Evolutionary conservation across 37 sponge, comb jelly and placozoan genomes (phyloP), one percentile per base, ranked within the genome.

Genomic region (Corticium candelabrum): DNA sequence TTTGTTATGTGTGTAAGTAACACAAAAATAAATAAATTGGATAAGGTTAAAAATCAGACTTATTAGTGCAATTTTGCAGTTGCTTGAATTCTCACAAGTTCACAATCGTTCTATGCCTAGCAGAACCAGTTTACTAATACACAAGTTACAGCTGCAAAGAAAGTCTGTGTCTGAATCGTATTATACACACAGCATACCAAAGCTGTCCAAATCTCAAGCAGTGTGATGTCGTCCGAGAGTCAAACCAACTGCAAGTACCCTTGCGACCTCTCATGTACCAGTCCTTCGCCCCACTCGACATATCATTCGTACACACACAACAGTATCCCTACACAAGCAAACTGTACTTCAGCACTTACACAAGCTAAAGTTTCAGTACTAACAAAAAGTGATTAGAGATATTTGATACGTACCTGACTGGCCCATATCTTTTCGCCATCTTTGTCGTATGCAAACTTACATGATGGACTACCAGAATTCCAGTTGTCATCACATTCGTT

Each of bases 361-460:
- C n/a, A n/a, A n/a, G n/a, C n/a, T n/a, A n/a, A n/a, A n/a, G n/a
- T n/a, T n/a, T n/a, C n/a, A n/a, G n/a, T n/a, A 15, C 7, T 3
- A 34, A 34, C 7, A 67, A 78, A n/a, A n/a, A n/a, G 62, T 50
- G 62, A 21, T 21, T 21, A 21, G 62, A 50, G 62, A 7, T 27
- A 67, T 4, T 1, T n/a, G 29, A 67, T 39, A n/a, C n/a, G n/a
- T 35, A 88, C 93, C 77, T 92, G 93, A 35, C 93, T 92, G 57
- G 85, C 93, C 83, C 87, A 92, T 69, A 92, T 83, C 74, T 40
- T 86, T 34, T 80, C 38, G 37, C 82, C 84, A 0, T 69, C 71
- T 21, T 29, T 37, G n/a, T 83, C 70, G 33, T 85, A 39, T 30
- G 77, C 50, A 78, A 84, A 78, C 0, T 80, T 79, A 79, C 93